Percentiles rank a stretch among this genome's conserved stretches.
phyloP scores from a whole-genome alignment of 2,797 vertebrate species.

The Hydrophis major region DNA sequence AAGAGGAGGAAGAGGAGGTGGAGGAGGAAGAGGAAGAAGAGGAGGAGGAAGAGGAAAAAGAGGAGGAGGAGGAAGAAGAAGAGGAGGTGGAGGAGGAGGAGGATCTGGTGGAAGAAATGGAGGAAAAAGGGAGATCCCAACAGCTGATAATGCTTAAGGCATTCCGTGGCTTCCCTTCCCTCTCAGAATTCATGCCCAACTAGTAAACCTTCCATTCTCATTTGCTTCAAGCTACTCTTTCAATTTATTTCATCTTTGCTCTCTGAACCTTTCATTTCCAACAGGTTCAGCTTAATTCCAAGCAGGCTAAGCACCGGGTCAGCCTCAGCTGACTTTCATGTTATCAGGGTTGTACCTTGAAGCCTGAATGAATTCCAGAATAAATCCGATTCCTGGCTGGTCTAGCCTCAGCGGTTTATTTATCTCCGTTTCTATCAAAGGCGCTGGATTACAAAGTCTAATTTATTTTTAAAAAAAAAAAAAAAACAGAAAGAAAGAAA shows the following conservation, averaged over 20 bases:
- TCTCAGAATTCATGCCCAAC: constrained; percentile 36
- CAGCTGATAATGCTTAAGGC: constrained; percentile 8
- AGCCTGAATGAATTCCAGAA: constrained; percentile 58
- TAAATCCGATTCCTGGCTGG: constrained; percentile 51
- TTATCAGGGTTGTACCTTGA: constrained; percentile 39
- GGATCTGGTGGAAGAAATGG: background rate
- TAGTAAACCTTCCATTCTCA: constrained; percentile 55
- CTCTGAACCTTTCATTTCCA: constrained; percentile 66
- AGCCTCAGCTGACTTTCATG: constrained; percentile 26
- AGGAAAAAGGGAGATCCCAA: background rate
- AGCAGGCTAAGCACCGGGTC: constrained; percentile 30
- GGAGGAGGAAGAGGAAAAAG: accelerated
- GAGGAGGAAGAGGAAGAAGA: background rate
- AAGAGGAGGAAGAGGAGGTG: background rate
- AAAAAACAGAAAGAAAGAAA: background rate
- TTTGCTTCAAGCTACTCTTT: constrained; percentile 46
- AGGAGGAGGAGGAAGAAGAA: too few relatives aligned
- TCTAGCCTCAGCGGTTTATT: constrained; percentile 45
- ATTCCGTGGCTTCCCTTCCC: constrained; percentile 31
- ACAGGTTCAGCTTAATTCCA: constrained; percentile 53
- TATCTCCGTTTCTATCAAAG: constrained; percentile 60
- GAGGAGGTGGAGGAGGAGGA: background rate
- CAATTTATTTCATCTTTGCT: constrained; percentile 58
- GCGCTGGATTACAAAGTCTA: constrained; percentile 33
- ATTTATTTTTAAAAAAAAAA: constrained; percentile 25